Conservation (phyloP, 2,797 vertebrate species). For the Pangasius larnaudii region DNA sequence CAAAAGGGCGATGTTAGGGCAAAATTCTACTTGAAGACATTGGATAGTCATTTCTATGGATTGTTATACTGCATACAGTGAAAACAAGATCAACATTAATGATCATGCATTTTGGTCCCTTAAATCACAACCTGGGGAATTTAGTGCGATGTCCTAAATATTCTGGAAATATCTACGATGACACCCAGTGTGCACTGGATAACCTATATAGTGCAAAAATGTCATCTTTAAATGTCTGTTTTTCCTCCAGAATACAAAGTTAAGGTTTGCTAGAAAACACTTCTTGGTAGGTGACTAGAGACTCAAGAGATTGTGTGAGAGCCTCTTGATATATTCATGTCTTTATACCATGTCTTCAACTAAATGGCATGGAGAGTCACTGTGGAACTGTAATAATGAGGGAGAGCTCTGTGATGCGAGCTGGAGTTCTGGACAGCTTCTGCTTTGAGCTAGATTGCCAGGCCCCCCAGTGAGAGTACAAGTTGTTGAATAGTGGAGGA, state of each 20-base stretch:
- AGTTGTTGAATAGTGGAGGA: neutral
- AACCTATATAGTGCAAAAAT: neutral
- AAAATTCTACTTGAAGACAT: neutral
- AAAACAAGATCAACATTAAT: neutral
- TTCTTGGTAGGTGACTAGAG: neutral
- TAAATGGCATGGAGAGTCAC: neutral
- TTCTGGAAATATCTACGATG: neutral
- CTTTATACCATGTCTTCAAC: neutral
- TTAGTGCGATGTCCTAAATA: neutral
- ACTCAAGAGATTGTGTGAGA: neutral
- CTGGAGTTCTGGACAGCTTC: neutral
- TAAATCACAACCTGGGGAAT: neutral
- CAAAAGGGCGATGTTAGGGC: neutral
- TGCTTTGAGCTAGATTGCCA: neutral
- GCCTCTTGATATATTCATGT: neutral
- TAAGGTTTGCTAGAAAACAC: neutral
- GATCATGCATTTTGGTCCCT: neutral
- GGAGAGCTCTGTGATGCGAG: neutral
- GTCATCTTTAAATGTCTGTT: neutral
- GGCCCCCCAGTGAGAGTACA: neutral
- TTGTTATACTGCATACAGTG: neutral
- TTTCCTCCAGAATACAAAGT: neutral
- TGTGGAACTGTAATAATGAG: neutral
- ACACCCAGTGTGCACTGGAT: neutral
- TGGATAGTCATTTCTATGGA: neutral